Evolutionary conservation across 2,797 vertebrate species (phyloP).

Genomic region (Periparus ater): DNA sequence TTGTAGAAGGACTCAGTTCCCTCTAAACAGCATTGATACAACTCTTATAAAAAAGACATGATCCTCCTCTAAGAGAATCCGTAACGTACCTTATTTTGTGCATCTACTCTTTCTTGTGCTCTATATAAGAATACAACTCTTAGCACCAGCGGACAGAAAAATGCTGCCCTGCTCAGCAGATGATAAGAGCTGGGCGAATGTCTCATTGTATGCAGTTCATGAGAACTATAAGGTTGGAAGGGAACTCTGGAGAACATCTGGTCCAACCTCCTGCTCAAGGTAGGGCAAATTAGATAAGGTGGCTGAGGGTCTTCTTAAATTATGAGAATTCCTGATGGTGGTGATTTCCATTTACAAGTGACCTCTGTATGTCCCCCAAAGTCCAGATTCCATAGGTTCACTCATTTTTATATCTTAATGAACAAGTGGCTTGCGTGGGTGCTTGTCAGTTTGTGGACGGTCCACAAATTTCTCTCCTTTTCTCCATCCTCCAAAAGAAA

Average conservation of each 20-base stretch:
- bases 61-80: background rate
- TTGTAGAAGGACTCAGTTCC: background rate
- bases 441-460: background rate
- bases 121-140: background rate
- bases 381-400: background rate
- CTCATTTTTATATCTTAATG: background rate
- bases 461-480: background rate
- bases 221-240: background rate
- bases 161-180: background rate
- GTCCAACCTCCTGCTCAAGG: background rate
- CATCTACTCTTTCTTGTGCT: conserved; percentile 8
- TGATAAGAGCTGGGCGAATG: background rate
- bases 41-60: background rate
- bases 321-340: background rate
- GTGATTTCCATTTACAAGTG: background rate
- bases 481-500: background rate
- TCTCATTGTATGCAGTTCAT: background rate
- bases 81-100: background rate
- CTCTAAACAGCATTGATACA: background rate
- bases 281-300: background rate
- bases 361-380: background rate
- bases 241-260: background rate
- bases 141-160: conserved; percentile 36
- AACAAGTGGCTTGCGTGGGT: background rate
- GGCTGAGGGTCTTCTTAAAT: background rate